These are phyloP conservation scores for Microhierax caerulescens DNA, from an alignment of 2,797 vertebrate species.

Conservation along the genomic window DNA sequence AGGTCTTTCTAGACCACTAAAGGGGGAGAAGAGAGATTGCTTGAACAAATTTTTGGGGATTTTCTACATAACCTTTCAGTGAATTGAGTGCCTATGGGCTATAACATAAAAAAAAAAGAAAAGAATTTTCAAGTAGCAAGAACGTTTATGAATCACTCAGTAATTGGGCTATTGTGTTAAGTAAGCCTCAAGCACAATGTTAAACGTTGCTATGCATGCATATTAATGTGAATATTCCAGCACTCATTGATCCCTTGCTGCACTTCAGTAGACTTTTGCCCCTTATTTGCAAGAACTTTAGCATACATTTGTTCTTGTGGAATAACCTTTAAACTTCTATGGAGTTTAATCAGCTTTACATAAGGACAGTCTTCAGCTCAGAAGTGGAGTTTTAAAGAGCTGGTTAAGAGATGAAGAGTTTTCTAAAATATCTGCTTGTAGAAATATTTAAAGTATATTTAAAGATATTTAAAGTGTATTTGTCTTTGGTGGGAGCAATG, in stretches of 20 bases:
- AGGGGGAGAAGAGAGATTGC: not conserved
- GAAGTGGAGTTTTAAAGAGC: not conserved
- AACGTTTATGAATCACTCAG: not conserved
- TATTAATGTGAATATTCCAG: not conserved
- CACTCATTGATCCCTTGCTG: not conserved
- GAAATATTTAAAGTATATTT: not conserved
- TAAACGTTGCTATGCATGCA: not conserved
- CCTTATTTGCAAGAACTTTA: not conserved
- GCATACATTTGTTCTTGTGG: not conserved
- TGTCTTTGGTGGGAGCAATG: not conserved
- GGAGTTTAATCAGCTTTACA: not conserved
- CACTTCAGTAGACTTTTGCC: not conserved
- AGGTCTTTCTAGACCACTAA: not conserved
- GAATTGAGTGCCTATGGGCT: not conserved
- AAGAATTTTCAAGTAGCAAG: not conserved
- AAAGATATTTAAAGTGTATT: not conserved
- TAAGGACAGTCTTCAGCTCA: not conserved
- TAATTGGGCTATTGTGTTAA: not conserved
- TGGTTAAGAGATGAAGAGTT: not conserved
- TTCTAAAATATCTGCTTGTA: not conserved
- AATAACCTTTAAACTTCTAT: not conserved
- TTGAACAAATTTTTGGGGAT: not conserved
- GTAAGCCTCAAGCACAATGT: not conserved
- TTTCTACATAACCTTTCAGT: not conserved
- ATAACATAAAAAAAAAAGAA: not conserved